Base-by-base conservation (phyloP, 2,888 invertebrate genomes). In the Megalurothrips usitatus region DNA sequence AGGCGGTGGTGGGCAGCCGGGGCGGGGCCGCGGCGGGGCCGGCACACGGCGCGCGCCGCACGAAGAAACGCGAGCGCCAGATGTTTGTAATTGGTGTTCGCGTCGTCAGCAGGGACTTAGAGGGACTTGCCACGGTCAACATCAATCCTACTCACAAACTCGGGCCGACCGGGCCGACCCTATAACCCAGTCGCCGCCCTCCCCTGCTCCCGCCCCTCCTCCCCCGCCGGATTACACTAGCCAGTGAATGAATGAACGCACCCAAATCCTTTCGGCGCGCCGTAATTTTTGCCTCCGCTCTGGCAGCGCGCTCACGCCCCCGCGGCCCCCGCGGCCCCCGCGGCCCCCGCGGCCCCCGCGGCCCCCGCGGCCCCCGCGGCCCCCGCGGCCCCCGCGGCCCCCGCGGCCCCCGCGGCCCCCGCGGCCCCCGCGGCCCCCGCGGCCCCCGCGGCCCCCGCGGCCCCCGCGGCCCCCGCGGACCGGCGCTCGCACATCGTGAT, bases 51-150 rank as follows among this genome's bases (percentile, higher is more conserved):
- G 52, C 14, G 52, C 58, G n/a, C 34, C 3, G 3, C 2, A 2
- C 34, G 34, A 43, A 43, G 34, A 43, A 43, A 43, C 34, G 34
- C 68, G 6, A 43, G 68, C 68, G 68, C 68, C 68, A 75, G 68
- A 75, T 75, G 68, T 75, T 75, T 75, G 68, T 75, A 75, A 75
- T 75, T 75, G 68, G 68, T 75, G 68, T 75, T 75, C 68, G 68
- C 68, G 68, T 75, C 68, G 68, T 75, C 68, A 75, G 68, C 68
- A 75, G 68, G 68, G 68, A 75, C 68, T 75, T 75, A 75, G 68
- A 75, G 68, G 26, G 68, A 75, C 68, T 75, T 75, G 26, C 68
- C 68, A 23, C 68, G 68, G 68, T 75, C 68, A 75, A 75, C 68
- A 75, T 75, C 68, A 75, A 75, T 75, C 68, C 68, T 23, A 23